phyloP scores from a whole-genome alignment of 2,113 vertebrate species.

The Neogale vison region DNA sequence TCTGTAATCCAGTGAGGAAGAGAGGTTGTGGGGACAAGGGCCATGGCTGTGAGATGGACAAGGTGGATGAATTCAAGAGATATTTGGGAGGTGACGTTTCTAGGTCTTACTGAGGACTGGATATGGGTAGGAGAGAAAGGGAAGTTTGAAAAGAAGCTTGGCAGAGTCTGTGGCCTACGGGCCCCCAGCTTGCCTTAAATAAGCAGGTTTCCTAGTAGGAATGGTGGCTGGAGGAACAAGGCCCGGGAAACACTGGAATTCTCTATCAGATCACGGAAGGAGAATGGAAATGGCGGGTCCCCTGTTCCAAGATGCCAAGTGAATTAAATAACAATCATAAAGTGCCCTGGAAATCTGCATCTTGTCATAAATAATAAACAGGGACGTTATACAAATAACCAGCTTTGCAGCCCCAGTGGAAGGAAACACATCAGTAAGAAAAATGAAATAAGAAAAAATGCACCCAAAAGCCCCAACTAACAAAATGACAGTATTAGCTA shows the following conservation, averaged over 20 bases:
- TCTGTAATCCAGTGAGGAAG: neutral
- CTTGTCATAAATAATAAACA: conserved; percentile 79
- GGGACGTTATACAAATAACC: conserved; percentile 67
- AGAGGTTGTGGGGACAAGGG: too few relatives aligned
- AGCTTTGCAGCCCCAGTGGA: conserved; percentile 66
- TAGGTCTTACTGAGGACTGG: neutral
- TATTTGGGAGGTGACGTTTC: neutral
- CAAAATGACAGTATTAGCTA: conserved; percentile 65
- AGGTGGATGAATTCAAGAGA: neutral
- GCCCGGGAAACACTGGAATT: neutral
- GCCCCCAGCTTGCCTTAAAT: too few relatives aligned
- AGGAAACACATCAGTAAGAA: conserved; percentile 76
- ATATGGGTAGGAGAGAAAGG: neutral
- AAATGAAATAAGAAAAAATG: conserved; percentile 75
- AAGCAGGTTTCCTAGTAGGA: neutral
- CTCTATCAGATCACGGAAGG: neutral
- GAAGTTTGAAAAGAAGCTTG: neutral
- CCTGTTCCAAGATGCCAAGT: conserved; percentile 34
- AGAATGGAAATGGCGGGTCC: neutral
- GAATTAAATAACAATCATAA: conserved; percentile 75
- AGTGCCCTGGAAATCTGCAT: conserved; percentile 58
- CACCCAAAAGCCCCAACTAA: conserved; percentile 62
- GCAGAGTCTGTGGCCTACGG: neutral
- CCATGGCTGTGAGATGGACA: rapidly evolving
- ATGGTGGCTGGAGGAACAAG: neutral